Base-by-base conservation (phyloP, 2,888 invertebrate genomes). In the Drosophila nr. perissopoda region DNA sequence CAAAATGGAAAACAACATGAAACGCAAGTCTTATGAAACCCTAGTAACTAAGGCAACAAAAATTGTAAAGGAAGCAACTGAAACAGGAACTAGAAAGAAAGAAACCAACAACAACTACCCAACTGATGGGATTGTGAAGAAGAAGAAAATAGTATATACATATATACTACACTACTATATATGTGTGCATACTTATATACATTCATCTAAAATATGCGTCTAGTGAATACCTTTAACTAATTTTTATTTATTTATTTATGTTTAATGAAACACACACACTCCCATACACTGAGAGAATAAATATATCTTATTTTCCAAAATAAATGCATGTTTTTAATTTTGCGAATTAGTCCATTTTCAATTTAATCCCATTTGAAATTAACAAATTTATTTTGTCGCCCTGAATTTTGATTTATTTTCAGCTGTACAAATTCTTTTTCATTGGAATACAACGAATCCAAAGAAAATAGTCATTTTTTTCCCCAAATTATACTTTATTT, bases 11-110 rank as follows among this genome's bases (percentile, higher is more conserved):
- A 77, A 87, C 82, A 71, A 80, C 80, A 90, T 91, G 93, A 92
- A 93, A 92, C 93, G 92, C 92, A 93, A 90, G 92, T 93, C 93
- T 93, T 93, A 93, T 93, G 93, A 93, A 91, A 80, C 90, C 89
- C 81, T 92, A 92, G 92, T 82, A 91, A 87, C 86, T 91, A 92
- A 91, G 91, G 88, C 82, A 82, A 88, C 75, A 60, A 71, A 80
- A 80, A 83, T 75, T 80, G 76, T 72, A 80, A 80, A 85, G 69
- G 62, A 83, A 76, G 65, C 58, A 71, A 57, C 58, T 51, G 61
- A 34, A 59, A 62, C 38, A 59, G n/a, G 13, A 73, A 60, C 34
- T 48, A 21, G 27, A 51, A 18, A 36, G 54, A 33, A 40, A 25
- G n/a, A 49, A 45, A 25, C 16, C 18, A 62, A 63, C 38, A 48